Base-by-base conservation (phyloP, 2,113 vertebrate genomes). In the Colossoma macropomum region DNA sequence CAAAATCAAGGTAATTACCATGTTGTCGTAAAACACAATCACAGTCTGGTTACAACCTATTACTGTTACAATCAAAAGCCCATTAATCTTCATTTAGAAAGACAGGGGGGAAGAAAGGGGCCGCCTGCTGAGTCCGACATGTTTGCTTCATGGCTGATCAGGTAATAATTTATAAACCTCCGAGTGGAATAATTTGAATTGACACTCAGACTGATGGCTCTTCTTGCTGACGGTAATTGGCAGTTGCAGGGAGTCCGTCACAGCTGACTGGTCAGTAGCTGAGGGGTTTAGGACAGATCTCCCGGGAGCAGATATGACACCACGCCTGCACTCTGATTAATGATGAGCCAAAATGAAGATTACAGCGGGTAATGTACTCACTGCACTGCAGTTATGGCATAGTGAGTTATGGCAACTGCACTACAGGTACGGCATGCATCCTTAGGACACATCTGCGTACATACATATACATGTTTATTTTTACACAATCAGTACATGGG, bases 111-210 rank as follows among this genome's bases (percentile, higher is more conserved):
- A 15, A 13, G 54, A 41, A 3, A 45, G 41, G 59, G 79, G 70
- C 10, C 19, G 16, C 54, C 83, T 91, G 90, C 90, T 91, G 88
- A 28, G 75, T 85, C 86, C 89, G 89, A 90, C 90, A 88, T 93
- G 91, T 93, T 87, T 78, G 81, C 89, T 89, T 89, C 91, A 92
- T 85, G 91, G 81, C 71, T 82, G 88, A 90, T 86, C 89, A 90
- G 80, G 90, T 85, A 69, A 68, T 91, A 85, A 90, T 90, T 92
- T 88, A 89, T 84, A 50, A 75, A 83, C 28, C 4, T 74, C 84
- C 63, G 34, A n/a, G 27, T 28, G 88, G 83, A 81, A 87, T 41
- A 88, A 91, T 84, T 84, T 89, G 83, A 74, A 73, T 87, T 45
- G 90, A 90, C 90, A 84, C 92, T 83, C 88, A 69, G 86, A 89